These are phyloP conservation scores for Acanthurus leucopareius DNA, from an alignment of 2,797 vertebrate genomes.

Conservation along the genomic window DNA sequence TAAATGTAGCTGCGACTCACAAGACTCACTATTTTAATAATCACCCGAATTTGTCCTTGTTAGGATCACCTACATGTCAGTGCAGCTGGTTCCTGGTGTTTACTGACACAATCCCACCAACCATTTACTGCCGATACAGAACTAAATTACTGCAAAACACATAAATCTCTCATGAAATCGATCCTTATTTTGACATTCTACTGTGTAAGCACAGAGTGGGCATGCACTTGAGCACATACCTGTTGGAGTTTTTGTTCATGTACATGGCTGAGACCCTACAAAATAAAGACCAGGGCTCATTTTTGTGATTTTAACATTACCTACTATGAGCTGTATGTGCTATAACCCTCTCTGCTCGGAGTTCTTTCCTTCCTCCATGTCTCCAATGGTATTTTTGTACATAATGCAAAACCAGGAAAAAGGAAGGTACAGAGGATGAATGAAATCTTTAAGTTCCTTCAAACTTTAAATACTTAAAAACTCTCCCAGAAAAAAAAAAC, in stretches of 20 bases:
- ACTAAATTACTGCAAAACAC: slow-evolving; percentile 6
- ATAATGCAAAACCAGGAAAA: slow-evolving; percentile 1
- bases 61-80: slow-evolving; percentile 1
- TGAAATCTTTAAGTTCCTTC: slow-evolving; percentile 43
- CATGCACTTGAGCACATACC: not conserved
- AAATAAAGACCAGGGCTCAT: not conserved
- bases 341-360: not conserved
- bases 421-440: slow-evolving; percentile 22
- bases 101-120: not conserved
- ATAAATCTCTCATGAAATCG: slow-evolving; percentile 20
- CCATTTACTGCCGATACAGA: slow-evolving; percentile 9
- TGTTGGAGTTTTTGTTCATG: not conserved
- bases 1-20: slow-evolving; percentile 20
- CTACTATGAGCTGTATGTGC: not conserved
- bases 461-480: slow-evolving; percentile 45
- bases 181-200: slow-evolving; percentile 21
- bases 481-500: not conserved
- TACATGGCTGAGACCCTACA: not conserved
- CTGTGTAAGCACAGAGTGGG: slow-evolving; percentile 3
- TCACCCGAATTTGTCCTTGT: slow-evolving; percentile 27
- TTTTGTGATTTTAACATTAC: not conserved
- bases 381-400: not conserved
- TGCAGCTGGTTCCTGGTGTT: not conserved
- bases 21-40: slow-evolving; percentile 9
- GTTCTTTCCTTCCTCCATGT: slow-evolving; percentile 8